Evolutionary conservation across 1,140 invertebrate genomes (phyloP), one percentile per base, ranked within the genome.

Genomic region (Anastatus disparis): DNA sequence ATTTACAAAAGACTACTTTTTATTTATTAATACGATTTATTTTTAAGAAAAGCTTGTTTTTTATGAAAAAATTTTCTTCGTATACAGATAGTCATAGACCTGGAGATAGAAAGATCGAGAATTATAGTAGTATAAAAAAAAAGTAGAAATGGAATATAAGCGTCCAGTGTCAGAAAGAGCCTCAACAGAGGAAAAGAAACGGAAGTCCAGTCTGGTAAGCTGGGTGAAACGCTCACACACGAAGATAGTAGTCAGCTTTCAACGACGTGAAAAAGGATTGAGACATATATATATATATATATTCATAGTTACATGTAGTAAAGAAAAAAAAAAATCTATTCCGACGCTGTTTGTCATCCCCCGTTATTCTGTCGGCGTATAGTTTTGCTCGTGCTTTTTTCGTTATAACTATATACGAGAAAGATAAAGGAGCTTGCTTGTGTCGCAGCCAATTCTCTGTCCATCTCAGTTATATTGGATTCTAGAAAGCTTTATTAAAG

Each of bases 151-250:
- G 31, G 55, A 52, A 68, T 26, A 40, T 50, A 38, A 59, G 27
- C 53, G 46, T 29, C 3, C 12, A 61, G 22, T 46, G n/a, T n/a
- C n/a, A 29, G 1, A 27, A 29, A 15, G n/a, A 63, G 59, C n/a
- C n/a, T n/a, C 31, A 26, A 17, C 17, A 15, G 22, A 17, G 53
- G 24, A 65, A n/a, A n/a, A 53, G 61, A 48, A 59, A 55, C 69
- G 69, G 69, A 71, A 71, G 69, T 71, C 40, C 61, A 71, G 69
- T 71, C 69, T 71, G 69, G 61, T 65, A 59, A 71, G 69, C 61
- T 17, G 42, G n/a, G 44, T 15, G 50, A 55, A 65, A 58, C 40
- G 35, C 48, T 40, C n/a, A 31, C 35, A 52, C 27, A 35, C 26
- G 3, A 24, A 40, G 55, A 38, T 2, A 44, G n/a, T n/a, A n/a